A percentile compares a stretch with the other conserved stretches of the same genome.
phyloP scores from a whole-genome alignment of 1,140 invertebrate genomes.

The Lordiphosa clarofinis region DNA sequence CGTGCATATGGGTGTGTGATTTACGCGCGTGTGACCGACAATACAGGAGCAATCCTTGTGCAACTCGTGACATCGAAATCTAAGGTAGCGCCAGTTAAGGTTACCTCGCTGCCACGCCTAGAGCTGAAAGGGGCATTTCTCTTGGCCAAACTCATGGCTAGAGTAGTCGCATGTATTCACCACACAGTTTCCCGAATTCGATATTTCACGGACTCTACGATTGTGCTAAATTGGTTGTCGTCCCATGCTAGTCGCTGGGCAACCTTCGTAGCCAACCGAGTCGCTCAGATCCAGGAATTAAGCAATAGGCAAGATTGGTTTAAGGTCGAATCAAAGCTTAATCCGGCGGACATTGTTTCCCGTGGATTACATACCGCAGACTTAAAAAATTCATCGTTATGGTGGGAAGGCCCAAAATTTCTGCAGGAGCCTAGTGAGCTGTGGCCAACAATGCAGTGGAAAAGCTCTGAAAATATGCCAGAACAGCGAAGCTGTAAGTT shows the following conservation, averaged over 20 bases:
- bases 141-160: not conserved
- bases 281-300: slow-evolving; percentile 5
- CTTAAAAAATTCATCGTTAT: slow-evolving; percentile 9
- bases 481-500: slow-evolving; percentile 6
- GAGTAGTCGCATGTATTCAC: not conserved
- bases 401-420: slow-evolving; percentile 15
- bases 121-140: not conserved
- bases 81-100: not conserved
- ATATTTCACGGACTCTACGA: slow-evolving; percentile 39
- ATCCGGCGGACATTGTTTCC: slow-evolving; percentile 10
- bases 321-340: slow-evolving; percentile 8
- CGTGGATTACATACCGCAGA: slow-evolving; percentile 3
- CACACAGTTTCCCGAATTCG: not conserved
- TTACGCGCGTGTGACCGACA: not conserved
- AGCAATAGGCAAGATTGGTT: slow-evolving; percentile 2
- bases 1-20: not conserved
- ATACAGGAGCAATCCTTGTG: not conserved
- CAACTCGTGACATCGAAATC: slow-evolving; percentile 1
- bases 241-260: slow-evolving; percentile 16
- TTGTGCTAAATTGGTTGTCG: slow-evolving; percentile 49
- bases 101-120: slow-evolving; percentile 5
- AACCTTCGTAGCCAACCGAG: slow-evolving; percentile 13
- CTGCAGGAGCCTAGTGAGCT: not conserved
- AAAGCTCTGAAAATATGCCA: slow-evolving; percentile 2
- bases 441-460: slow-evolving; percentile 1